Percentiles rank a stretch among this genome's conserved stretches.
phyloP scores from a whole-genome alignment of 2,797 vertebrate species.

The Thripadectes ignobilis region DNA sequence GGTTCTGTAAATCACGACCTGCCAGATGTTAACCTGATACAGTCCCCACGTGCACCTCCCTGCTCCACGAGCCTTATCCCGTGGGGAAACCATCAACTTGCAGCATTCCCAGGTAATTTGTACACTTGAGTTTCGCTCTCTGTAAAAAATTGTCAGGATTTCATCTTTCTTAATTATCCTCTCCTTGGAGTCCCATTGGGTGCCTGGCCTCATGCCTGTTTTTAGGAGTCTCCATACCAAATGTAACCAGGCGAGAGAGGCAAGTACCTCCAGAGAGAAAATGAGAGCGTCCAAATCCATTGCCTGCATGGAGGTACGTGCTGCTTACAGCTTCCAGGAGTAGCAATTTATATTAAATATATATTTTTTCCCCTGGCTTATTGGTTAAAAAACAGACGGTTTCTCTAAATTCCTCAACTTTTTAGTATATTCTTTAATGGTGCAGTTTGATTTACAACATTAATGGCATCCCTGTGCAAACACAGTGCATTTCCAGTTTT shows the following conservation, averaged over 20 bases:
- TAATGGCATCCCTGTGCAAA: constrained; percentile 49
- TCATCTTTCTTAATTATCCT: constrained; percentile 11
- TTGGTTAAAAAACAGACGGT: constrained; percentile 34
- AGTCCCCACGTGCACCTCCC: neutral
- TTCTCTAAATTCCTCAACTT: constrained; percentile 21
- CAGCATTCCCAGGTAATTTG: constrained; percentile 61
- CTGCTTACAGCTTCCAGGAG: constrained; percentile 45
- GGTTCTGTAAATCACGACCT: neutral
- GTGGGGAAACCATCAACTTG: neutral
- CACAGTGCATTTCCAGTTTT: constrained; percentile 26
- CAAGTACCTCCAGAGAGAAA: neutral
- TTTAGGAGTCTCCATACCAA: neutral
- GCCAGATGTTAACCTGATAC: neutral
- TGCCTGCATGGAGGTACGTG: constrained; percentile 27
- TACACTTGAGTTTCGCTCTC: constrained; percentile 37
- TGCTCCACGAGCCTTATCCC: neutral
- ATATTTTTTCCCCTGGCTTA: constrained; percentile 21
- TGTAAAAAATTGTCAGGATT: constrained; percentile 56
- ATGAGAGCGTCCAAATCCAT: neutral
- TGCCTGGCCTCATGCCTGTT: constrained; percentile 7
- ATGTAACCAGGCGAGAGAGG: neutral
- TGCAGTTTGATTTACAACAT: constrained; percentile 15
- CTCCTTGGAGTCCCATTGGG: constrained; percentile 1
- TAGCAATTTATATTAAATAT: constrained; percentile 35
- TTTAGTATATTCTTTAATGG: neutral